Evolutionary conservation across 2,113 vertebrate genomes (phyloP).

Genomic region (Coreoperca whiteheadi): DNA sequence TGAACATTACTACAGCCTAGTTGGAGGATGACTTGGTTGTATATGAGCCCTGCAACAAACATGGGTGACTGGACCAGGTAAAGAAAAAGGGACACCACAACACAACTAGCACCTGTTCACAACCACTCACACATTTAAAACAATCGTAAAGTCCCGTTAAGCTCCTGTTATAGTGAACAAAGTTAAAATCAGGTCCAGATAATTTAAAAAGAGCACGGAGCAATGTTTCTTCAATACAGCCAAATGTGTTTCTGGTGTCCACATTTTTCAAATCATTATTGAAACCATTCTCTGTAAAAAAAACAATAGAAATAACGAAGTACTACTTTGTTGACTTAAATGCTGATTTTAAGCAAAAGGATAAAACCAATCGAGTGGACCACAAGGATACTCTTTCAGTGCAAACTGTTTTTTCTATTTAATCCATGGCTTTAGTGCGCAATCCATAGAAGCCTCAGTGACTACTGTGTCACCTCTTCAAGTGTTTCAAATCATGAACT

Average conservation of each 20-base stretch:
- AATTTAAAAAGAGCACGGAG: slow-evolving; percentile 23
- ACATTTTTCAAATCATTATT: slow-evolving; percentile 33
- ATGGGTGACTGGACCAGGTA: slow-evolving; percentile 36
- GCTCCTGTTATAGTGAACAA: slow-evolving; percentile 36
- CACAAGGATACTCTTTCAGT: slow-evolving; percentile 70
- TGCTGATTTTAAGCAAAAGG: slow-evolving; percentile 46
- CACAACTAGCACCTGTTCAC: slow-evolving; percentile 44
- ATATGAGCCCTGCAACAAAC: slow-evolving; percentile 51
- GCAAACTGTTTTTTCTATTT: slow-evolving; percentile 60
- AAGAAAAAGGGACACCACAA: slow-evolving; percentile 14
- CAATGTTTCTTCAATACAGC: slow-evolving; percentile 26
- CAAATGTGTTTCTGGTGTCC: slow-evolving; percentile 32
- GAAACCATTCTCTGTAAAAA: slow-evolving; percentile 53
- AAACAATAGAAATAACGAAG: slow-evolving; percentile 23
- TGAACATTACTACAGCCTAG: slow-evolving; percentile 74
- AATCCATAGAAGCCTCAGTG: slow-evolving; percentile 48
- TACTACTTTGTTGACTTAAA: slow-evolving; percentile 47
- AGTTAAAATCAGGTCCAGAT: slow-evolving; percentile 47
- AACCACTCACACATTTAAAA: slow-evolving; percentile 53
- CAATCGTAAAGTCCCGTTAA: slow-evolving; percentile 52
- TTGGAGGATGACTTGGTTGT: slow-evolving; percentile 52
- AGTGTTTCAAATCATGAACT: slow-evolving; percentile 71
- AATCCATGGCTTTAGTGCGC: slow-evolving; percentile 36
- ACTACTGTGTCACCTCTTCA: slow-evolving; percentile 57
- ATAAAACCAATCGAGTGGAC: slow-evolving; percentile 56